phyloP scores from a whole-genome alignment of 2,113 vertebrate genomes.

The Chrysemys picta region DNA sequence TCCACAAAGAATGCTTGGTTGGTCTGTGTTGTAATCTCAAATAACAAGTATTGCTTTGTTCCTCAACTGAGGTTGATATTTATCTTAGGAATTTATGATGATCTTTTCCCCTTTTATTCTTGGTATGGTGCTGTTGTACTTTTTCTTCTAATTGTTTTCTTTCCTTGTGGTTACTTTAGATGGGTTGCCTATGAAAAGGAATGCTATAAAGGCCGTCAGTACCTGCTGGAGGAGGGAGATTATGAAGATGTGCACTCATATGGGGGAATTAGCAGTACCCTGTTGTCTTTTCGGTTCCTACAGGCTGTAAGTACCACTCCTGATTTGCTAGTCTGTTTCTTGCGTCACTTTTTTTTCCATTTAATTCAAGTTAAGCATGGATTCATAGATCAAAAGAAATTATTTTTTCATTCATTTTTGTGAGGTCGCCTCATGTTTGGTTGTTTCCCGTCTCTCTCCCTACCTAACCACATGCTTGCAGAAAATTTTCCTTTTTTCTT shows the following conservation, averaged over 20 bases:
- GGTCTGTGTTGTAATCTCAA: slow-evolving; percentile 16
- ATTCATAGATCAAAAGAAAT: neutral
- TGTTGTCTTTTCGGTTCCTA: slow-evolving; percentile 86
- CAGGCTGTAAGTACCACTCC: slow-evolving; percentile 83
- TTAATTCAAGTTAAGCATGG: neutral
- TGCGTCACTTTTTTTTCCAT: neutral
- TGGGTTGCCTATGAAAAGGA: slow-evolving; percentile 89
- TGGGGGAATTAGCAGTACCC: slow-evolving; percentile 59
- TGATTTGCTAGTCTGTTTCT: neutral
- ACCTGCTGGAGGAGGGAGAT: slow-evolving; percentile 88
- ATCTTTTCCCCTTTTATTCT: neutral
- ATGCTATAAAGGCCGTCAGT: slow-evolving; percentile 85
- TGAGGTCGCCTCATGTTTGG: neutral
- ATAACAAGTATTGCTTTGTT: slow-evolving; percentile 22
- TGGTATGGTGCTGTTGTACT: neutral
- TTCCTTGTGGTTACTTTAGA: slow-evolving; percentile 68
- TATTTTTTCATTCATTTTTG: neutral
- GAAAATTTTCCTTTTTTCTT: neutral
- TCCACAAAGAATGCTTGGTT: neutral
- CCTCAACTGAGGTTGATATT: neutral
- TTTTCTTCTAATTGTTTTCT: slow-evolving; percentile 4
- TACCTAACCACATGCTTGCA: neutral
- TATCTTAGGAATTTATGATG: neutral
- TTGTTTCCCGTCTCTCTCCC: neutral
- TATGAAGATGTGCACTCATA: slow-evolving; percentile 78